Conservation (phyloP, 2,113 vertebrate genomes). For the Dipodomys merriami region DNA sequence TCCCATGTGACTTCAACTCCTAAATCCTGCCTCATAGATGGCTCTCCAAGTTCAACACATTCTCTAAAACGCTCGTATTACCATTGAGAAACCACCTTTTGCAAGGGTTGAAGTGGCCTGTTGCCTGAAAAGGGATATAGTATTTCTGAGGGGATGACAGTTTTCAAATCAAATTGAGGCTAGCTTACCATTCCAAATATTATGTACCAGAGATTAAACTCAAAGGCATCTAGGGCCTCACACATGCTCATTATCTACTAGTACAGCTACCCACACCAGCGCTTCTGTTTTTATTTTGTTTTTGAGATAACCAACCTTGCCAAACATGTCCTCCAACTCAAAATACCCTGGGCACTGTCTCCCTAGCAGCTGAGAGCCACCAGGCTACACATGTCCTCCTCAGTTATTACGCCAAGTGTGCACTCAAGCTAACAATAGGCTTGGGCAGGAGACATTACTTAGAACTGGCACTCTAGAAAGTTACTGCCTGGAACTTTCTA, state of each 20-base stretch:
- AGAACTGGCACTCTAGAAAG: background rate
- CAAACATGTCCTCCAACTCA: too few relatives aligned
- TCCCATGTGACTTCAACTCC: background rate
- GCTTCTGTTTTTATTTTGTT: too few relatives aligned
- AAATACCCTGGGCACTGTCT: too few relatives aligned
- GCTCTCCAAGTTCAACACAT: background rate
- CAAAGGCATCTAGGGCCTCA: too few relatives aligned
- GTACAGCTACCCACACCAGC: too few relatives aligned
- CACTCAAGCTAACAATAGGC: background rate
- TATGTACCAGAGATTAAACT: too few relatives aligned
- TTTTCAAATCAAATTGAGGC: background rate
- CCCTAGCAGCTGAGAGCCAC: too few relatives aligned
- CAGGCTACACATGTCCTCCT: background rate
- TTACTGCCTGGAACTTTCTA: background rate
- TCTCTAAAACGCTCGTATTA: background rate
- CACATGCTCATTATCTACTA: too few relatives aligned
- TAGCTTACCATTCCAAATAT: background rate
- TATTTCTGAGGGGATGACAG: background rate
- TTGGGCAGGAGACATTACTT: background rate
- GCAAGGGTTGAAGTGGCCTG: background rate
- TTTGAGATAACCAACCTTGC: too few relatives aligned
- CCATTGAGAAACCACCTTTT: background rate
- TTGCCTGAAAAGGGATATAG: background rate
- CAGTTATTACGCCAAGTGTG: background rate
- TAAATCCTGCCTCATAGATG: background rate